Evolutionary conservation across 2,888 invertebrate genomes (phyloP).

Genomic region (Amphipyra berbera): DNA sequence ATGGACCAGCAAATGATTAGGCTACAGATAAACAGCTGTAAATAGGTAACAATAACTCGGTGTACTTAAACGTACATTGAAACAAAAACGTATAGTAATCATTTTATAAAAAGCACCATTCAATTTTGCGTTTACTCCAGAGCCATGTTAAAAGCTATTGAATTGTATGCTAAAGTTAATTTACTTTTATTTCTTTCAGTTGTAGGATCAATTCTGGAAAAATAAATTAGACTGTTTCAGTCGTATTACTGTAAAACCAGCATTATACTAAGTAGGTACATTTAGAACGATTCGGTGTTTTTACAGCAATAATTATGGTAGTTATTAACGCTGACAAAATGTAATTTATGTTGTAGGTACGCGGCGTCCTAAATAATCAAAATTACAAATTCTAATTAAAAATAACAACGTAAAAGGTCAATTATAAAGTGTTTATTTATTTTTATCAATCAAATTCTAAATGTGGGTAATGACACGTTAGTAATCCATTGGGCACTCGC

Average conservation of each 20-base stretch:
- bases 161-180: background rate
- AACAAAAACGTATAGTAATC: too few species aligned
- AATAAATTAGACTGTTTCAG: conserved; percentile 46
- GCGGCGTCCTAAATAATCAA: conserved; percentile 8
- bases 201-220: conserved; percentile 23
- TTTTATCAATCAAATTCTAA: conserved; percentile 55
- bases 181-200: conserved; percentile 39
- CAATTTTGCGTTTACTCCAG: too few species aligned
- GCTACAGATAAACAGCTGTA: too few species aligned
- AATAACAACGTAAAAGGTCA: conserved; percentile 2
- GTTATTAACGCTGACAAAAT: conserved; percentile 17
- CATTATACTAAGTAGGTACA: conserved; percentile 33
- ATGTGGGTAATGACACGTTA: conserved; percentile 66
- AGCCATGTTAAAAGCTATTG: too few species aligned
- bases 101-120: too few species aligned
- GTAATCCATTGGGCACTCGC: conserved; percentile 65
- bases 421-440: conserved; percentile 23
- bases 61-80: too few species aligned
- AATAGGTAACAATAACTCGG: too few species aligned
- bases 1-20: too few species aligned
- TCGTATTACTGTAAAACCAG: conserved; percentile 25
- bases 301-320: conserved; percentile 11
- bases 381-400: conserved; percentile 6
- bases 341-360: conserved; percentile 4
- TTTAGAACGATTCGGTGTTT: conserved; percentile 20